phyloP scores from a whole-genome alignment of 1,140 invertebrate species.

The Drusus annulatus region DNA sequence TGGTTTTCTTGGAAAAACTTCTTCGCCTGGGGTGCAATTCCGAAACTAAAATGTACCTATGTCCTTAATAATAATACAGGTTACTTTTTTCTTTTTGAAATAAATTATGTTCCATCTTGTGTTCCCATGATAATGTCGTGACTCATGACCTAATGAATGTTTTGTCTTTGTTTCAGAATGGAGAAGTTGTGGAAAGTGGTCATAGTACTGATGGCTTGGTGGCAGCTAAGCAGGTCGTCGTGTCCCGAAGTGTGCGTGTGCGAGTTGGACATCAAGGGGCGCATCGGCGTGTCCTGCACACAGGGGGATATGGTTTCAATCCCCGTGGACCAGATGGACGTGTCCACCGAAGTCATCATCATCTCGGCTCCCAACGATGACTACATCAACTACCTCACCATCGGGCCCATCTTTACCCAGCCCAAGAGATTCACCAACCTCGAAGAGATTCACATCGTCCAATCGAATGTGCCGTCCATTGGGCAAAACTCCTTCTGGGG shows the following conservation, averaged over 20 bases:
- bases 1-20: background rate
- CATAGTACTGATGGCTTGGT: slow-evolving; percentile 29
- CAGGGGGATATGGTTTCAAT: slow-evolving; percentile 75
- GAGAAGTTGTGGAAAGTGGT: slow-evolving; percentile 39
- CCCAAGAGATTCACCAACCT: slow-evolving; percentile 74
- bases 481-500: slow-evolving; percentile 86
- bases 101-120: too few relatives aligned
- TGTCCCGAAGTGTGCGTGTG: slow-evolving; percentile 55
- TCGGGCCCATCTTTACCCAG: slow-evolving; percentile 81
- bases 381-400: slow-evolving; percentile 77
- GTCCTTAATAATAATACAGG: background rate
- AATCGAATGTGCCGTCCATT: slow-evolving; percentile 84
- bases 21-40: background rate
- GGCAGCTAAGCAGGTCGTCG: slow-evolving; percentile 8
- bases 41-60: background rate
- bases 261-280: slow-evolving; percentile 39
- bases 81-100: background rate
- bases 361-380: slow-evolving; percentile 78
- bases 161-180: slow-evolving; percentile 53
- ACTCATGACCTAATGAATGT: background rate
- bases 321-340: slow-evolving; percentile 75
- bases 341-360: slow-evolving; percentile 77
- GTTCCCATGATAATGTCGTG: too few relatives aligned
- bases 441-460: slow-evolving; percentile 82
- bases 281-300: slow-evolving; percentile 64